Conservation (phyloP, 2,888 invertebrate species). For the Argynnis bischoffii region DNA sequence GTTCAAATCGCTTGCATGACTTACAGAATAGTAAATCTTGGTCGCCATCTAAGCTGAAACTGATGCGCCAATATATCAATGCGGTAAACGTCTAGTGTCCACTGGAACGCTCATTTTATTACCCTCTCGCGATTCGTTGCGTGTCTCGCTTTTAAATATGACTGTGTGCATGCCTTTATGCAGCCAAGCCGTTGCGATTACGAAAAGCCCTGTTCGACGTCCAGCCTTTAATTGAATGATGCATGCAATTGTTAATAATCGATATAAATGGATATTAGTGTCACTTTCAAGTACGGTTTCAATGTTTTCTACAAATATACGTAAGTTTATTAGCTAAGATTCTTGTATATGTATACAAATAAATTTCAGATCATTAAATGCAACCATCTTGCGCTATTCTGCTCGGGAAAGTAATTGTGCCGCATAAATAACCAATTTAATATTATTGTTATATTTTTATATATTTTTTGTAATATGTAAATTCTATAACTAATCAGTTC, state of each 20-base stretch:
- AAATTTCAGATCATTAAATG: too few relatives aligned
- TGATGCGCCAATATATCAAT: slow-evolving; percentile 67
- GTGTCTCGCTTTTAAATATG: slow-evolving; percentile 49
- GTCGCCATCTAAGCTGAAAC: slow-evolving; percentile 63
- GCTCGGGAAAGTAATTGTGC: too few relatives aligned
- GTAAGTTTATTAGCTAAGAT: background rate
- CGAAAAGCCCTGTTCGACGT: slow-evolving; percentile 41
- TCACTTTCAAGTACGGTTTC: slow-evolving; percentile 18
- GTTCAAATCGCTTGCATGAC: slow-evolving; percentile 51
- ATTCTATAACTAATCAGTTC: too few relatives aligned
- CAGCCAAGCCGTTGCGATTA: slow-evolving; percentile 34
- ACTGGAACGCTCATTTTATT: slow-evolving; percentile 49
- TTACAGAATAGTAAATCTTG: slow-evolving; percentile 63
- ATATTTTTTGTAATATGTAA: too few relatives aligned
- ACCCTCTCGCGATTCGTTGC: slow-evolving; percentile 49
- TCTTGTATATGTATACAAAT: background rate
- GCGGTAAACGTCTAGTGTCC: slow-evolving; percentile 63
- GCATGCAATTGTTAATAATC: slow-evolving; percentile 38
- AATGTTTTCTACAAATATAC: slow-evolving; percentile 14
- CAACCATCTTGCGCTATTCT: background rate
- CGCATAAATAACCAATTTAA: too few relatives aligned
- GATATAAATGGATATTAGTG: slow-evolving; percentile 38
- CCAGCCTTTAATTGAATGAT: slow-evolving; percentile 46
- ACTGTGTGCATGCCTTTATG: slow-evolving; percentile 46
- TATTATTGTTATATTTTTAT: too few relatives aligned